These are phyloP conservation scores for Oligia fasciuncula DNA, from an alignment of 2,888 invertebrate species.

Conservation along the genomic window DNA sequence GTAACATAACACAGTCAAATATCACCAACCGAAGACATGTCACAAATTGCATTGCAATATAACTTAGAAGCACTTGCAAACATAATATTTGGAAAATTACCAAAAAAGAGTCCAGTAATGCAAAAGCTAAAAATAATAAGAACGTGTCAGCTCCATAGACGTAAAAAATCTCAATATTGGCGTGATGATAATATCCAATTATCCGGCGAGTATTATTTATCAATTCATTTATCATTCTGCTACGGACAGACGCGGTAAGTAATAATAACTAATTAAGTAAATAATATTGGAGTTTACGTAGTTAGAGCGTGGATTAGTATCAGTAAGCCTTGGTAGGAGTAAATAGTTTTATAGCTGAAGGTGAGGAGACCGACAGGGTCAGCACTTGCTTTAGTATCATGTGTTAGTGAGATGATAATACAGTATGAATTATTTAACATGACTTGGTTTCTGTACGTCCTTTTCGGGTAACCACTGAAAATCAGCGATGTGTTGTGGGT, in stretches of 20 bases:
- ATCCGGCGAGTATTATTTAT: constrained; percentile 52
- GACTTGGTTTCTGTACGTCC: too few relatives aligned
- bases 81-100: neutral
- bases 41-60: neutral
- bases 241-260: constrained; percentile 62
- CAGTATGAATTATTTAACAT: too few relatives aligned
- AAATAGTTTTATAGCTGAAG: constrained; percentile 27
- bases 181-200: constrained; percentile 49
- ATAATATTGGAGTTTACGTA: constrained; percentile 51
- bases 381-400: constrained; percentile 1
- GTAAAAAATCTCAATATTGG: constrained; percentile 44
- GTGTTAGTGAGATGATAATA: neutral
- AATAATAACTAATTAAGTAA: constrained; percentile 50
- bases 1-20: neutral
- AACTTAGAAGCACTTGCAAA: neutral
- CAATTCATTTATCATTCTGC: constrained; percentile 63
- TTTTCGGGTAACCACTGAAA: too few relatives aligned
- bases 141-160: constrained; percentile 50
- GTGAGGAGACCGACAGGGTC: constrained; percentile 15
- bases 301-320: constrained; percentile 17
- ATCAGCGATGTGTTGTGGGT: too few relatives aligned
- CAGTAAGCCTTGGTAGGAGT: constrained; percentile 31
- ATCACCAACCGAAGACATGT: neutral
- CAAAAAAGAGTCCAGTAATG: neutral
- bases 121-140: constrained; percentile 1